phyloP scores from a whole-genome alignment of 2,888 invertebrate species.

The Leucozona laternaria region DNA sequence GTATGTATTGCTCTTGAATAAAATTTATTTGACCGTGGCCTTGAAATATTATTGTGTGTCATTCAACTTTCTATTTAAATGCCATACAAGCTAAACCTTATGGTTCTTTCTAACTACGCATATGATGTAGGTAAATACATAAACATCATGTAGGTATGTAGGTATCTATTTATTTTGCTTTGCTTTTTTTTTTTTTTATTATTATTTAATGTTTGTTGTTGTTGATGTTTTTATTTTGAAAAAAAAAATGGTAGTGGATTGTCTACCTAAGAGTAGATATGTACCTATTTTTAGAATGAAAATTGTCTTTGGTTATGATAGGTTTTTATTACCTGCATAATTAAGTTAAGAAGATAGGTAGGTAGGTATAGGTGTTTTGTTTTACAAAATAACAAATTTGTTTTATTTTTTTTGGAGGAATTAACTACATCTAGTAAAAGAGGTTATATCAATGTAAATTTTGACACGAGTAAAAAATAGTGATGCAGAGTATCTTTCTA shows the following conservation, averaged over 20 bases:
- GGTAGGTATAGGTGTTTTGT: too few relatives aligned
- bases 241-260: not conserved
- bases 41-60: conserved; percentile 70
- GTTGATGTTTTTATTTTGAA: not conserved
- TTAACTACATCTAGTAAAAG: too few relatives aligned
- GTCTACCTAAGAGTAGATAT: not conserved
- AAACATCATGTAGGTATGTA: not conserved
- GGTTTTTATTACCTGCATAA: too few relatives aligned
- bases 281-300: not conserved
- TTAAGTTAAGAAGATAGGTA: too few relatives aligned
- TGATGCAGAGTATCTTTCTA: too few relatives aligned
- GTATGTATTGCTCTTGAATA: conserved; percentile 21
- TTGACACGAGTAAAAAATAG: too few relatives aligned
- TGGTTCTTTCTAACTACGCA: conserved; percentile 27
- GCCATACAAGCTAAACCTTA: conserved; percentile 24
- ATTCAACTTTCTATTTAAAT: conserved; percentile 67
- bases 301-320: not conserved
- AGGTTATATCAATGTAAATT: too few relatives aligned
- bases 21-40: conserved; percentile 67
- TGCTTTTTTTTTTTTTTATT: not conserved
- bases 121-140: not conserved
- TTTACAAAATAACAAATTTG: too few relatives aligned
- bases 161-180: not conserved
- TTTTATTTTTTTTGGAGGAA: too few relatives aligned
- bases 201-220: not conserved